Evolutionary conservation across 1,140 invertebrate genomes (phyloP), one percentile per base, ranked within the genome.

Genomic region (Euura saliciscinereae): DNA sequence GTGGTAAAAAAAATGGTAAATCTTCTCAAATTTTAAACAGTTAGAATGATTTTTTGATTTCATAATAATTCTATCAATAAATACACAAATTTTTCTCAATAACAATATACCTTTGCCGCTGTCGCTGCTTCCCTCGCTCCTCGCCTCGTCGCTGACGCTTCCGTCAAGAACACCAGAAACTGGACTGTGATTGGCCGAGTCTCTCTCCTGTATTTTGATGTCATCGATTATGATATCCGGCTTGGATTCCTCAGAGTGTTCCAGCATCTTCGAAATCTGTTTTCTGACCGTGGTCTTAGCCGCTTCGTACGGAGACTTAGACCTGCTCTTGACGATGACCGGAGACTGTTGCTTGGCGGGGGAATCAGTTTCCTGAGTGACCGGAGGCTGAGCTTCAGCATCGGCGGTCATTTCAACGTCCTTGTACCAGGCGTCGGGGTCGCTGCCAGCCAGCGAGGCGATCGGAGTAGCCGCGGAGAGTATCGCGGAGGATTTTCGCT

Each of bases 161-260:
- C 85, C 87, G 65, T 89, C 88, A 4, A 88, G 76, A 0, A 86
- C 83, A 28, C 83, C 85, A 8, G 85, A 87, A 10, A 86, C 81
- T 0, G 89, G 89, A 75, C 89, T 90, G 44, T 90, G 88, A 82
- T 89, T 90, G 0, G 89, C 89, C 0, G 89, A 90, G 74, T 90
- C 89, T 72, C 89, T 82, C 72, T 89, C 88, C 6, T 76, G 74
- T 8, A 66, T 75, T 59, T 75, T 81, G 42, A 59, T 68, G 8
- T 70, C 51, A 6, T 65, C 42, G 10, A 46, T 64, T n/a, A 43
- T 28, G 5, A 11, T 59, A 7, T 65, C 51, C 44, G 42, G 45
- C 42, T 28, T 46, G 1, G 6, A 44, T 28, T 74, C 59, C 59
- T 70, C 43, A 8, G 70, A 13, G 11, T 45, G n/a, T 43, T 69